Conservation (phyloP, 2,113 vertebrate genomes). For the Chlorodrepanis virens region DNA sequence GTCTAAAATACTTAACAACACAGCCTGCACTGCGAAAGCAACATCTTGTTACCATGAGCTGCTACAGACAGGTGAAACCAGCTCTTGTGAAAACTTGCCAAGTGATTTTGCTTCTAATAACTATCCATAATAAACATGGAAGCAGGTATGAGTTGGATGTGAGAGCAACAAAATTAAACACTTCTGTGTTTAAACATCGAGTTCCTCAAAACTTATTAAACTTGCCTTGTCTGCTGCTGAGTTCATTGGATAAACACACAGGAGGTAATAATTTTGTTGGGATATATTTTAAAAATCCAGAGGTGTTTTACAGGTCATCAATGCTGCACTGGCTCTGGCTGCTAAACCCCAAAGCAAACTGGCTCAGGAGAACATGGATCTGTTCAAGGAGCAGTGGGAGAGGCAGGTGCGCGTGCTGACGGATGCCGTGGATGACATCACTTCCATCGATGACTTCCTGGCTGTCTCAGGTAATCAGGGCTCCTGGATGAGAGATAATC, state of each 20-base stretch:
- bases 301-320: conserved; percentile 90
- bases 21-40: background rate
- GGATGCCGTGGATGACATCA: conserved; percentile 98
- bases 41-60: background rate
- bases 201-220: background rate
- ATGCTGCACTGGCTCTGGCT: conserved; percentile 94
- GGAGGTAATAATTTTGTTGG: background rate
- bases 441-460: conserved; percentile 98
- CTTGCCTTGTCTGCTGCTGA: background rate
- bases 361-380: conserved; percentile 98
- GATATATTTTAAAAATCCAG: background rate
- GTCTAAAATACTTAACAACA: conserved; percentile 7
- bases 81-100: background rate
- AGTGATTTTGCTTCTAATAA: background rate
- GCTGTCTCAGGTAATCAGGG: conserved; percentile 89
- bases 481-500: background rate
- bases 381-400: conserved; percentile 99
- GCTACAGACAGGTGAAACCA: background rate
- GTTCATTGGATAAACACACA: background rate
- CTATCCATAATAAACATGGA: background rate
- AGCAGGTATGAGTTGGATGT: background rate
- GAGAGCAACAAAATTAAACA: background rate
- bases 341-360: conserved; percentile 98
- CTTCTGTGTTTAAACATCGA: background rate
- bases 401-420: conserved; percentile 96